A percentile compares a stretch with the other conserved stretches of the same genome.
phyloP scores from a whole-genome alignment of 2,113 vertebrate species.

The Stigmatopora argus region DNA sequence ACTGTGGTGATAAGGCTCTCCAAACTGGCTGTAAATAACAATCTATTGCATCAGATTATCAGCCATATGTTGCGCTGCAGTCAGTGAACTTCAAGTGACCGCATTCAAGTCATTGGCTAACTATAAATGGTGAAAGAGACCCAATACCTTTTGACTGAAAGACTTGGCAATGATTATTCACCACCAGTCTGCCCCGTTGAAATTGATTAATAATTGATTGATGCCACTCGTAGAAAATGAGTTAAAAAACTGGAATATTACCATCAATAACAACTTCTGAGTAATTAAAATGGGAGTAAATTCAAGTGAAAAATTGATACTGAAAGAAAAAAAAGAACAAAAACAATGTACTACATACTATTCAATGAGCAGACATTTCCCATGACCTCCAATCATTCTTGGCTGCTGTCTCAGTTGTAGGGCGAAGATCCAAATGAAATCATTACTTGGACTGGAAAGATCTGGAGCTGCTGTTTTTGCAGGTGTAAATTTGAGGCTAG shows the following conservation, averaged over 20 bases:
- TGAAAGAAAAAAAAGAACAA: constrained; percentile 9
- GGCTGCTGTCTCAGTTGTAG: constrained; percentile 21
- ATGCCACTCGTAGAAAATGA: background rate
- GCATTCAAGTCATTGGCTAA: constrained; percentile 9
- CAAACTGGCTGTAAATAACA: constrained; percentile 31
- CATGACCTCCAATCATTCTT: constrained; percentile 21
- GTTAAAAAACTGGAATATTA: constrained; percentile 21
- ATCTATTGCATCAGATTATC: constrained; percentile 53
- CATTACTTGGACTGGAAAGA: constrained; percentile 43
- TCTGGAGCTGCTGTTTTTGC: constrained; percentile 32
- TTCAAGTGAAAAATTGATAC: constrained; percentile 1
- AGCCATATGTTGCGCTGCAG: constrained; percentile 12
- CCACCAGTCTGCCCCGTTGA: too few relatives aligned
- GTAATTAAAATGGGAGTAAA: constrained; percentile 12
- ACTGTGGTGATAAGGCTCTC: constrained; percentile 20
- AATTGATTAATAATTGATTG: too few relatives aligned
- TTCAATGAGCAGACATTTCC: constrained; percentile 26
- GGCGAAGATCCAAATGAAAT: constrained; percentile 42
- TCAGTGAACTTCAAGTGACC: constrained; percentile 30
- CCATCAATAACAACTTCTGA: constrained; percentile 4
- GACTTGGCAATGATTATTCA: too few relatives aligned
- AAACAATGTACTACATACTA: constrained; percentile 3
- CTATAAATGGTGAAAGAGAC: too few relatives aligned
- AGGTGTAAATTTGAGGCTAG: constrained; percentile 43
- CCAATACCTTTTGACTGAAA: too few relatives aligned